These are phyloP conservation scores for Conchocele bisecta DNA, from an alignment of 2,888 invertebrate species.

Conservation along the genomic window DNA sequence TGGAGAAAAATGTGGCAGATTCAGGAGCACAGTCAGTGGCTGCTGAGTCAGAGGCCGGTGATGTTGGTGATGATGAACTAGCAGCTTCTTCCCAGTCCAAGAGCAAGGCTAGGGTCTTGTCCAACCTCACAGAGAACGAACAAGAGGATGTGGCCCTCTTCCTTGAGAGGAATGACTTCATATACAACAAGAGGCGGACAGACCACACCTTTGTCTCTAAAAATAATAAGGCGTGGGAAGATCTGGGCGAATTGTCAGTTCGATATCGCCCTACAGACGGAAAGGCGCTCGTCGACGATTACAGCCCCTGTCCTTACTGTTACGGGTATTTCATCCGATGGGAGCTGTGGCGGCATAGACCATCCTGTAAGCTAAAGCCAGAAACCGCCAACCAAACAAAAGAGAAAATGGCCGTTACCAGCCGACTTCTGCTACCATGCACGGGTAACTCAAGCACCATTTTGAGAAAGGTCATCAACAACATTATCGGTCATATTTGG, in stretches of 20 bases:
- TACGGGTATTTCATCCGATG: neutral
- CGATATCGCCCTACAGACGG: neutral
- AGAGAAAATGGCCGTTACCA: neutral
- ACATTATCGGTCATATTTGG: no score
- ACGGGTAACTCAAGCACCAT: neutral
- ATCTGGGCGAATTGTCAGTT: neutral
- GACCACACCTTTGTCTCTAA: conserved; percentile 30
- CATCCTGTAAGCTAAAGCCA: neutral
- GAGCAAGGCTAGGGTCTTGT: conserved; percentile 42
- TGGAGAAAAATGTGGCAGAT: conserved; percentile 3
- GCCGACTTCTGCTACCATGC: neutral
- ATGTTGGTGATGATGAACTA: conserved; percentile 29
- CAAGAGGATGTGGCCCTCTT: conserved; percentile 47
- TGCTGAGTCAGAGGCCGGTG: conserved; percentile 27
- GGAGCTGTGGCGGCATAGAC: conserved; percentile 1
- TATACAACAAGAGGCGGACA: conserved; percentile 45
- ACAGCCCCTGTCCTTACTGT: neutral
- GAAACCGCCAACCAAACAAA: neutral
- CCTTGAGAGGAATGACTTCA: conserved; percentile 41
- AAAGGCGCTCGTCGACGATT: neutral
- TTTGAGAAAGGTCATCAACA: neutral
- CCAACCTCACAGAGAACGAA: conserved; percentile 38
- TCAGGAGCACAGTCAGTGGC: conserved; percentile 9
- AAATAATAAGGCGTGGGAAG: conserved; percentile 35
- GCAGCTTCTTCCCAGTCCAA: conserved; percentile 33